Base-by-base conservation (phyloP, 1,140 invertebrate genomes). In the Olivierus martensii region DNA sequence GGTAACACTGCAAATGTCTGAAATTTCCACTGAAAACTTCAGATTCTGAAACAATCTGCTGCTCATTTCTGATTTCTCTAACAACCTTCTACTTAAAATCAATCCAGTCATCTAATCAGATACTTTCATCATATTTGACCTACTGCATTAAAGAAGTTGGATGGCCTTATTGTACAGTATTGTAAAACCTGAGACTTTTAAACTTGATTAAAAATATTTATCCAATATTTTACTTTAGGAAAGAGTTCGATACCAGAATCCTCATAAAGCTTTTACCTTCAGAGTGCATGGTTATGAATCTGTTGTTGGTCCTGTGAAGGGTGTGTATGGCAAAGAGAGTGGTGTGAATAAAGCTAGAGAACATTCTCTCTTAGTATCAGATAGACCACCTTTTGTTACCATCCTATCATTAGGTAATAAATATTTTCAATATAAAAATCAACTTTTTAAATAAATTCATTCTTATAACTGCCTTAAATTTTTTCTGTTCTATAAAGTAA, bases 371-470 rank as follows among this genome's bases (percentile, higher is more conserved):
- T 72, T 95, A 46, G 79, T 82, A 1, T 78, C 82, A 3, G 82
- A 87, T 64, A 71, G 91, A 41, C 91, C 91, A 21, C 84, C 90
- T 52, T 92, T 83, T 69, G 89, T 93, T 11, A 90, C 88, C 6
- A 90, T 94, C 63, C 68, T 92, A 7, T 85, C 88, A 12, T 71
- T 95, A 37, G 75, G 75, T 77, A 65, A 62, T 57, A 53, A 19
- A 15, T 53, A 19, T 39, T 28, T 28, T 28, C 9, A 9, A 6
- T 28, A 28, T 9, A 28, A 28, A 28, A 28, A 28, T 28, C 9
- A 28, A 28, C 4, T 28, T 4, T 28, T 28, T 4, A 4, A 28
- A 28, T 28, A 28, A 28, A 28, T 28, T 28, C 28, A n/a, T 28
- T 28, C 2, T 28, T 28, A 28, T 9, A 28, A 28, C 4, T 28